Evolutionary conservation across 2,797 vertebrate genomes (phyloP).

Genomic region (Coregonus suidteri): DNA sequence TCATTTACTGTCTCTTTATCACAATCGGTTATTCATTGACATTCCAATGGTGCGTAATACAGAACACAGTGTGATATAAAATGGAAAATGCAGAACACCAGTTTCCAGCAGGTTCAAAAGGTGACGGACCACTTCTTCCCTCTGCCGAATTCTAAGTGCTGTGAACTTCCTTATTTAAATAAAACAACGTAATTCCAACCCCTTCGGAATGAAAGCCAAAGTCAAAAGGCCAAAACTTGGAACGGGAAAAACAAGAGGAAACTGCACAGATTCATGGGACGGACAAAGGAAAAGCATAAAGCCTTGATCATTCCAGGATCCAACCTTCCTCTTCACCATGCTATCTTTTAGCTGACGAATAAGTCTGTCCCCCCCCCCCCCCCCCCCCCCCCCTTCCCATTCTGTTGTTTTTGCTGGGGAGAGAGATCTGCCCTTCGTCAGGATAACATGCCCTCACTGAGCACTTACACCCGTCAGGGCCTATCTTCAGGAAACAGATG

Average conservation of each 20-base stretch:
- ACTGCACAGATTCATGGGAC: conserved; percentile 86
- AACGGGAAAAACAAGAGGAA: conserved; percentile 94
- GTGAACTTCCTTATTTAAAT: conserved; percentile 91
- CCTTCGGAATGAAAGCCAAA: conserved; percentile 73
- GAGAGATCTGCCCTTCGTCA: conserved; percentile 77
- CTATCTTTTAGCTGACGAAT: conserved; percentile 72
- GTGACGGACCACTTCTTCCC: conserved; percentile 91
- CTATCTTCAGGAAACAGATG: conserved; percentile 99
- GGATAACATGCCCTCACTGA: conserved; percentile 83
- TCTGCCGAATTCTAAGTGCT: conserved; percentile 77
- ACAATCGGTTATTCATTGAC: conserved; percentile 51
- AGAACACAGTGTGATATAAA: conserved; percentile 40
- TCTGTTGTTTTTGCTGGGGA: conserved; percentile 66
- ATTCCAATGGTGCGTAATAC: conserved; percentile 52
- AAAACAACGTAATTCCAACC: conserved; percentile 80
- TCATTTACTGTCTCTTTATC: conserved; percentile 57
- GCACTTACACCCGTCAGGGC: conserved; percentile 82
- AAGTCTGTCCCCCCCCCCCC: conserved; percentile 56
- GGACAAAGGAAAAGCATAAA: conserved; percentile 77
- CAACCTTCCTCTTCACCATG: conserved; percentile 53
- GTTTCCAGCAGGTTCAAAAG: conserved; percentile 87
- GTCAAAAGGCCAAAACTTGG: conserved; percentile 85
- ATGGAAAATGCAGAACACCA: conserved; percentile 67
- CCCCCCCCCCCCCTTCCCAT: conserved; percentile 42
- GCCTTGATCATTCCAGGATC: conserved; percentile 70